Conservation (phyloP, 2,888 invertebrate species). For the Physocephala rufipes region DNA sequence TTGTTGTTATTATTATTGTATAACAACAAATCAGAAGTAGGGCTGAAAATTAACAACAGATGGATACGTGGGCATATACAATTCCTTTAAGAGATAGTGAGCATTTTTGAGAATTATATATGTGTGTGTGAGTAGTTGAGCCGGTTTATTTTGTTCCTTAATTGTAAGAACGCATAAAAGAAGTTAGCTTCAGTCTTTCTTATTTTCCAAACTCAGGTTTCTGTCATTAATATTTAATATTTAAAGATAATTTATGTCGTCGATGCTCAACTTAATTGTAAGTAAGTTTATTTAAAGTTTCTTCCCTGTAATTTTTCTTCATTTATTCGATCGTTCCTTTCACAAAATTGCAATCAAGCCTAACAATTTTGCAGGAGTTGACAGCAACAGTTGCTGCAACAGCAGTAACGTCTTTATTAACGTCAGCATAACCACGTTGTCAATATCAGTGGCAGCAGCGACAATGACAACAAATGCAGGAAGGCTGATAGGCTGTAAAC, state of each 20-base stretch:
- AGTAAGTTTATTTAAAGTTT: not conserved
- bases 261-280: not conserved
- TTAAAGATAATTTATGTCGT: not conserved
- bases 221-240: not conserved
- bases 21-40: too few species aligned
- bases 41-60: too few species aligned
- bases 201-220: not conserved
- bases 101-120: too few species aligned
- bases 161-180: too few species aligned
- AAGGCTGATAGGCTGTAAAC: constrained; percentile 13
- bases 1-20: too few species aligned
- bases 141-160: too few species aligned
- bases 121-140: too few species aligned
- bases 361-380: not conserved
- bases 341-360: constrained; percentile 8
- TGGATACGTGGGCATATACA: too few species aligned
- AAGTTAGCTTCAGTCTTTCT: too few species aligned
- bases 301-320: constrained; percentile 2
- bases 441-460: not conserved
- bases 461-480: not conserved
- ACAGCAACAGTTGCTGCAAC: too few species aligned
- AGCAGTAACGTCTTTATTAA: constrained; percentile 15
- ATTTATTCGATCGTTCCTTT: not conserved
- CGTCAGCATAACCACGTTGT: not conserved
- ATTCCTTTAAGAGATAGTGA: too few species aligned